phyloP scores from a whole-genome alignment of 2,113 vertebrate species.

The Gobius niger region DNA sequence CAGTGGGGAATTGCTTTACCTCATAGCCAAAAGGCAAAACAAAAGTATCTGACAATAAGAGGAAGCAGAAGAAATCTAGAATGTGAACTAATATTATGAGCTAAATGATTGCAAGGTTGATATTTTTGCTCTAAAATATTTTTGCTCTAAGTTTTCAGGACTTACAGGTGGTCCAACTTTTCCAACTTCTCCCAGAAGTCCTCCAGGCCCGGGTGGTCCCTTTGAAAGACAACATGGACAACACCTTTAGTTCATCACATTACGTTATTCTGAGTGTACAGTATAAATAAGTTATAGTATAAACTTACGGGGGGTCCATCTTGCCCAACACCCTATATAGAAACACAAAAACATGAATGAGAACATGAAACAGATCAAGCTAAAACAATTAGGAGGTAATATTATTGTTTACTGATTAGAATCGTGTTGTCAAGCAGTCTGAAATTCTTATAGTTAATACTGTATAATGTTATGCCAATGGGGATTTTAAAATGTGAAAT shows the following conservation, averaged over 20 bases:
- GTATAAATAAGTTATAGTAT: background rate
- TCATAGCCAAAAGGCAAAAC: background rate
- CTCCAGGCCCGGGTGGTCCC: constrained; percentile 88
- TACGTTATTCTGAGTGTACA: background rate
- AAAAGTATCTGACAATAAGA: background rate
- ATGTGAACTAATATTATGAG: background rate
- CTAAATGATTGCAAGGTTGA: no score
- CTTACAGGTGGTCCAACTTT: constrained; percentile 87
- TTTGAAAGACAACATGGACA: constrained; percentile 59
- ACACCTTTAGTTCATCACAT: background rate
- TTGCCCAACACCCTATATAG: constrained; percentile 83
- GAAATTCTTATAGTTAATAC: no score
- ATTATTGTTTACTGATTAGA: no score
- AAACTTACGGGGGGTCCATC: constrained; percentile 87
- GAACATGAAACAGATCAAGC: background rate
- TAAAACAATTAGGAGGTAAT: background rate
- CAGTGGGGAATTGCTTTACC: background rate
- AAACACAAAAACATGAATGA: constrained; percentile 41
- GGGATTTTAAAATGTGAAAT: no score
- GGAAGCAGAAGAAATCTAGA: background rate
- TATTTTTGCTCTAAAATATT: no score
- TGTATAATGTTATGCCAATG: background rate
- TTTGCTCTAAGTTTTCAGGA: constrained; percentile 36
- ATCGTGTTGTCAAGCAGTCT: no score
- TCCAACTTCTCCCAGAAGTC: constrained; percentile 89